These are phyloP conservation scores for Cyclophora punctaria DNA, from an alignment of 2,888 invertebrate genomes.

Conservation along the genomic window DNA sequence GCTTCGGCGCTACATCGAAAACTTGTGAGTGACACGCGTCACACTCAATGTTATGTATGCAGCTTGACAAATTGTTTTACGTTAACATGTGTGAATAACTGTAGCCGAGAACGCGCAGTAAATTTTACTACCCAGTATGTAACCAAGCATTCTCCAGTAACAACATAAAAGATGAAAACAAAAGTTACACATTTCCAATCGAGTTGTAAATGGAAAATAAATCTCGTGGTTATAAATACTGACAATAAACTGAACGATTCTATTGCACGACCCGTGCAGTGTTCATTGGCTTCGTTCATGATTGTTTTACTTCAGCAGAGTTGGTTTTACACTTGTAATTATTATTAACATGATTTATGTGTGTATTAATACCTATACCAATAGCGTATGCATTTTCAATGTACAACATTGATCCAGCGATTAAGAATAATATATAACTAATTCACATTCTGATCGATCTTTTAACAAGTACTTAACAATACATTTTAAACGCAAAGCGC, in stretches of 20 bases:
- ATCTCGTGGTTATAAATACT: conserved; percentile 12
- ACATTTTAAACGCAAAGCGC: too few species aligned
- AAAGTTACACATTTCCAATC: conserved; percentile 6
- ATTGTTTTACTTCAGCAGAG: too few species aligned
- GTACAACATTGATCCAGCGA: too few species aligned
- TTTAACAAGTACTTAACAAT: too few species aligned
- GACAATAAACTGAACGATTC: conserved; percentile 16
- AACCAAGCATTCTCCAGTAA: conserved; percentile 1
- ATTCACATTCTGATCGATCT: too few species aligned
- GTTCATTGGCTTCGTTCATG: neutral
- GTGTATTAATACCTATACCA: too few species aligned
- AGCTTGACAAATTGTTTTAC: conserved; percentile 27
- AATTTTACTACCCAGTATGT: conserved; percentile 5
- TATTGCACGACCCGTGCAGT: conserved; percentile 18
- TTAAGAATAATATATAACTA: too few species aligned
- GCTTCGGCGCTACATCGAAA: conserved; percentile 11
- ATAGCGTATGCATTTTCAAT: too few species aligned
- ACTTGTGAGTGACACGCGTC: conserved; percentile 23
- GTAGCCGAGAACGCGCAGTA: conserved; percentile 1
- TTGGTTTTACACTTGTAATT: too few species aligned
- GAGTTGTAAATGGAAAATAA: conserved; percentile 10
- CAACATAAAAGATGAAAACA: conserved; percentile 6
- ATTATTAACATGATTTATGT: too few species aligned
- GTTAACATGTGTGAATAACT: conserved; percentile 17
- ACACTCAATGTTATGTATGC: conserved; percentile 9